Percentiles rank a stretch among this genome's conserved stretches.
Conservation (phyloP, 2,113 vertebrate genomes). For the Coptodon rendalli region DNA sequence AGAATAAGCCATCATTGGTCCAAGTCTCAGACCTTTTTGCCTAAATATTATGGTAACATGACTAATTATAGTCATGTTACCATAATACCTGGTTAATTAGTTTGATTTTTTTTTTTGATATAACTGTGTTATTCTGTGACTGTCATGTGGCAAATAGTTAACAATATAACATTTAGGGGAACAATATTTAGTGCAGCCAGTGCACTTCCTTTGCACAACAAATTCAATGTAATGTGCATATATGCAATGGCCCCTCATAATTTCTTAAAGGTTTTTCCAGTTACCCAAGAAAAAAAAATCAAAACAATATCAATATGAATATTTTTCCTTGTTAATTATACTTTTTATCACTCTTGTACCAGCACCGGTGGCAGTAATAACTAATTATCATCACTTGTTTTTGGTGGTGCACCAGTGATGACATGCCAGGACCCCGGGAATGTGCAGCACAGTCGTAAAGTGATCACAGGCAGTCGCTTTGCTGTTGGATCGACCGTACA, state of each 20-base stretch:
- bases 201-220: neutral
- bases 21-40: neutral
- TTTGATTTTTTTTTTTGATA: neutral
- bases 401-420: conserved; percentile 69
- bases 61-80: neutral
- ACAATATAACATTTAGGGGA: neutral
- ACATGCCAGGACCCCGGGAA: conserved; percentile 89
- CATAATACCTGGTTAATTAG: neutral
- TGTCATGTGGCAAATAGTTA: neutral
- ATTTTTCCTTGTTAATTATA: neutral
- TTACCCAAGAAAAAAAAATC: neutral
- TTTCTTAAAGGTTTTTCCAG: neutral
- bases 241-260: neutral
- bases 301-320: neutral
- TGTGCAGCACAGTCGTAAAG: conserved; percentile 85
- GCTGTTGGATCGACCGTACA: conserved; percentile 84
- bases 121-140: neutral
- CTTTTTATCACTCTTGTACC: neutral
- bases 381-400: neutral
- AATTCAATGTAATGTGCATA: neutral
- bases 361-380: neutral
- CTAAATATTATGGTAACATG: neutral
- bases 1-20: neutral
- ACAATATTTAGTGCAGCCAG: neutral
- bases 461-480: conserved; percentile 81